Base-by-base conservation (phyloP, 2,888 invertebrate species). In the Rambutsinella grinnellia region DNA sequence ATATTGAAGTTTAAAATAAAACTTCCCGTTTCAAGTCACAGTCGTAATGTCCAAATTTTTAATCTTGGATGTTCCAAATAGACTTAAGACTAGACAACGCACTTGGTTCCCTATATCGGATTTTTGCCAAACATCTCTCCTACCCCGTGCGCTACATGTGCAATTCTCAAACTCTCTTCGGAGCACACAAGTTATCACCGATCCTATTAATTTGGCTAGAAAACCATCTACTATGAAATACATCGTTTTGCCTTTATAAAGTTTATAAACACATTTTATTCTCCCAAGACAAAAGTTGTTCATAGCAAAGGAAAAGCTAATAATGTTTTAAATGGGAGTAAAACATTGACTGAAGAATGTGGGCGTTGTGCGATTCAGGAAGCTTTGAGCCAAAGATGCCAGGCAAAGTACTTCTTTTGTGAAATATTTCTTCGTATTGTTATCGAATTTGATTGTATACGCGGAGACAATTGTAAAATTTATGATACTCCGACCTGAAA, bases 41-140 rank as follows among this genome's bases (percentile, higher is more conserved):
- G 47, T 67, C 46, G 46, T 54, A 44, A 44, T 53, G 57, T 57
- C 51, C 49, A 53, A 54, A 24, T 49, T 17, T 26, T 21, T 66
- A 56, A 66, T 66, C 56, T 27, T 54, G 15, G 46, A 56, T 66
- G 57, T 56, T 51, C 66, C 28, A 51, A 66, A 56, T 66, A 66
- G 53, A 66, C n/a, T n/a, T n/a, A n/a, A n/a, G n/a, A n/a, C 54
- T 66, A 63, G 26, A 26, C 53, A 63, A 26, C 63, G 21, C 28
- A 5, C 49, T 63, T 26, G 63, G 53, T 63, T 53, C 26, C 63
- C n/a, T n/a, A n/a, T 36, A 36, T 13, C 36, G 36, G 5, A 8
- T 36, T 36, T 36, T 36, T 36, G 36, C 36, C 6, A 36, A 36
- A 36, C 36, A 8, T 36, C 13, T 8, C 36, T 8, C 13, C 5